Evolutionary conservation across 1,140 invertebrate species (phyloP).

Genomic region (Papilio aristodemus): DNA sequence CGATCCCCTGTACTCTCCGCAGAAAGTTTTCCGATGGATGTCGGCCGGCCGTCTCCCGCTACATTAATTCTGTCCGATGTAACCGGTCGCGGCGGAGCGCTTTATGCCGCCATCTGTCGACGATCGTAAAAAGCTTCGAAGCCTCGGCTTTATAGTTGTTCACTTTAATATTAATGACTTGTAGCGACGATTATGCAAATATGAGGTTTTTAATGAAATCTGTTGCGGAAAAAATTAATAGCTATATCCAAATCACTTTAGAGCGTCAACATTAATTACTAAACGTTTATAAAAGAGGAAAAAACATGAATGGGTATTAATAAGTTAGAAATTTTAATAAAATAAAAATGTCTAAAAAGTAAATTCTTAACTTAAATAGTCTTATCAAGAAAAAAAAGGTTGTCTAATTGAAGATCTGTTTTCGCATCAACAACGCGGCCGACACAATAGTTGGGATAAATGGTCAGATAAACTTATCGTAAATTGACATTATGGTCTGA

Average conservation of each 20-base stretch:
- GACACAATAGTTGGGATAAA: conserved; percentile 2
- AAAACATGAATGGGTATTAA: no score
- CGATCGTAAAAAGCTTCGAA: conserved; percentile 3
- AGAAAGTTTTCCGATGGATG: neutral
- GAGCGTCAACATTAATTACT: no score
- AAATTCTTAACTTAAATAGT: neutral
- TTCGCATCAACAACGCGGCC: neutral
- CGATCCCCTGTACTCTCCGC: neutral
- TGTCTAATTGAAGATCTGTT: neutral
- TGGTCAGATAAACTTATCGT: neutral
- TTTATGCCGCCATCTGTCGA: conserved; percentile 6
- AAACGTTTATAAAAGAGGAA: no score
- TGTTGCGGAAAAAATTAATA: neutral
- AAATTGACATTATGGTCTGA: neutral
- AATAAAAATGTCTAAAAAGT: neutral
- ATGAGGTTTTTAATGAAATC: neutral
- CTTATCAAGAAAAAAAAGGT: neutral
- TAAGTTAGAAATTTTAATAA: neutral
- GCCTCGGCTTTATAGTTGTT: conserved; percentile 5
- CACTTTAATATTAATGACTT: conserved; percentile 7
- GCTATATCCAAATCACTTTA: no score
- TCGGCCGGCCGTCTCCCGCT: neutral
- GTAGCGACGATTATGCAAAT: conserved; percentile 16
- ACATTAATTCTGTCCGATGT: neutral
- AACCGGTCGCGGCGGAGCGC: neutral